Conservation (phyloP, 2,888 invertebrate species). For the Cyclophora albipunctata region DNA sequence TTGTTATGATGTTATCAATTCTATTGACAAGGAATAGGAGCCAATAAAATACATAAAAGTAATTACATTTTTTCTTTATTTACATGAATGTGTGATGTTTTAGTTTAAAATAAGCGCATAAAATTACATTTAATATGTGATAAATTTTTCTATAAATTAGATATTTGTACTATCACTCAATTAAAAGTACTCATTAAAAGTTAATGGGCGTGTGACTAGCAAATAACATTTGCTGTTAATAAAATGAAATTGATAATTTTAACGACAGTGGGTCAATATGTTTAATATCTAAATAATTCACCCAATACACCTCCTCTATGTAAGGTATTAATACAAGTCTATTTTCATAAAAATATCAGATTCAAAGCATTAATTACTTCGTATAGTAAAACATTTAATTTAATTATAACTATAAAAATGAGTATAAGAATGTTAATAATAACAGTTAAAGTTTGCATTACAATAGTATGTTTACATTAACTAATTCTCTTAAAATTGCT, state of each 20-base stretch:
- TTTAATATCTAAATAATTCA: slow-evolving; percentile 30
- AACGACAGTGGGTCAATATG: slow-evolving; percentile 65
- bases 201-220: slow-evolving; percentile 71
- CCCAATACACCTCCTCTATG: slow-evolving; percentile 53
- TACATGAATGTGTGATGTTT: slow-evolving; percentile 68
- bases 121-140: slow-evolving; percentile 72
- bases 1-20: not conserved
- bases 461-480: slow-evolving; percentile 41
- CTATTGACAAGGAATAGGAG: slow-evolving; percentile 3
- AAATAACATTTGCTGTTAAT: slow-evolving; percentile 67
- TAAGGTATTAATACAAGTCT: slow-evolving; percentile 49
- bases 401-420: slow-evolving; percentile 49
- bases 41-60: slow-evolving; percentile 37
- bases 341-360: slow-evolving; percentile 29
- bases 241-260: slow-evolving; percentile 45
- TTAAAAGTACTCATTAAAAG: slow-evolving; percentile 66
- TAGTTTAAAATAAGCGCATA: slow-evolving; percentile 75
- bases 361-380: slow-evolving; percentile 11
- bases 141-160: slow-evolving; percentile 72
- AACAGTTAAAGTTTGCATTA: slow-evolving; percentile 38
- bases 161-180: slow-evolving; percentile 75
- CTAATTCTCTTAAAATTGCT: slow-evolving; percentile 58
- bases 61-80: slow-evolving; percentile 72
- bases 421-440: slow-evolving; percentile 52
- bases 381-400: slow-evolving; percentile 37